phyloP scores from a whole-genome alignment of 2,113 vertebrate genomes.

The Hypanus sabinus region DNA sequence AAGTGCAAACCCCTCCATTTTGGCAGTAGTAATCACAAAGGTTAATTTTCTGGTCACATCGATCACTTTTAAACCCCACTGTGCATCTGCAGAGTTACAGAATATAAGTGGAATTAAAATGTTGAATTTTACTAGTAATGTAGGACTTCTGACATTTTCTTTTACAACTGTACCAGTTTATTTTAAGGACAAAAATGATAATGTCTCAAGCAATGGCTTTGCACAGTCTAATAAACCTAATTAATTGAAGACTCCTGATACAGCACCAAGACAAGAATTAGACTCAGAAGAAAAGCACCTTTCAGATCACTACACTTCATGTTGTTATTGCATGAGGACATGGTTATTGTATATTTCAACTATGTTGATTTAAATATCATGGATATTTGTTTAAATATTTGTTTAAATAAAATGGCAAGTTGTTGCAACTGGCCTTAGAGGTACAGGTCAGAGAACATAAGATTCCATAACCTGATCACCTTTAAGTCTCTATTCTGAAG shows the following conservation, averaged over 20 bases:
- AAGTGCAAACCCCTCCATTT: constrained; percentile 99
- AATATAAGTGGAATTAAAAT: constrained; percentile 69
- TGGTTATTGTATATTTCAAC: not conserved
- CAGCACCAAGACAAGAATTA: not conserved
- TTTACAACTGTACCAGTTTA: not conserved
- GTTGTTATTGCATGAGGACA: not conserved
- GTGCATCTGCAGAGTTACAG: constrained; percentile 99
- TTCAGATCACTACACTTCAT: not conserved
- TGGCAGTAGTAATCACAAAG: constrained; percentile 99
- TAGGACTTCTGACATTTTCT: not conserved
- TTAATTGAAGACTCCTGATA: not conserved
- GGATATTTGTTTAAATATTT: constrained; percentile 8
- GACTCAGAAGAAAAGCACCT: not conserved
- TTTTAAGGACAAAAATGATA: not conserved
- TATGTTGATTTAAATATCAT: not conserved
- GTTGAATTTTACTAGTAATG: constrained; percentile 46
- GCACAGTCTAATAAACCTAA: not conserved
- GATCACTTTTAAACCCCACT: constrained; percentile 99
- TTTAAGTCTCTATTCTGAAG: not conserved
- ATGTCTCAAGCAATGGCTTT: not conserved
- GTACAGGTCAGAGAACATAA: not conserved
- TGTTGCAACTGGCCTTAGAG: not conserved
- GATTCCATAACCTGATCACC: not conserved
- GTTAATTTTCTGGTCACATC: constrained; percentile 99
- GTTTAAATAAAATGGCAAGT: not conserved